phyloP scores from a whole-genome alignment of 2,113 vertebrate genomes.

The Cettia cetti region DNA sequence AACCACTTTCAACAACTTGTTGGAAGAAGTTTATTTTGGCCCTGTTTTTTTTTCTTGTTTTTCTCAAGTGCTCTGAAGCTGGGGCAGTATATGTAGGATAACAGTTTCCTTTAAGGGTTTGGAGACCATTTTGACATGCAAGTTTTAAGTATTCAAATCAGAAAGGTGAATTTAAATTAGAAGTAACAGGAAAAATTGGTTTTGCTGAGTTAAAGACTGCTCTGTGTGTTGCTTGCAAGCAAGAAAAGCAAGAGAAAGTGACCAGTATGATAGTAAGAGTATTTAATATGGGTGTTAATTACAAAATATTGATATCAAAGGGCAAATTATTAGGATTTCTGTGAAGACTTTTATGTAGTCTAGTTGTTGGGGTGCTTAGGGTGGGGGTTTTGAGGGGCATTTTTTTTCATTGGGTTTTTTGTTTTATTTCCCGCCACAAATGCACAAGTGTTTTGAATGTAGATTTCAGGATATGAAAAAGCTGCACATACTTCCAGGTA shows the following conservation, averaged over 20 bases:
- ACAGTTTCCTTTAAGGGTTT: neutral
- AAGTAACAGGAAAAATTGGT: neutral
- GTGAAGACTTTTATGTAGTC: neutral
- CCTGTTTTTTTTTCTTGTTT: neutral
- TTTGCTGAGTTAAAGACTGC: neutral
- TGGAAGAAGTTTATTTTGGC: neutral
- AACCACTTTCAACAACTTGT: slow-evolving; percentile 37
- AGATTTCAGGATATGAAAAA: neutral
- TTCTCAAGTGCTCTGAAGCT: neutral
- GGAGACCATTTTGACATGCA: neutral
- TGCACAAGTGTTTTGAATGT: neutral
- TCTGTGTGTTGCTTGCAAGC: neutral
- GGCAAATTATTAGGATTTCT: neutral
- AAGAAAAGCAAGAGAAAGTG: neutral
- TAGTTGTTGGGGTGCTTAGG: neutral
- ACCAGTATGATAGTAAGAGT: neutral
- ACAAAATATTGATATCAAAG: neutral
- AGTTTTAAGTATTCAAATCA: neutral
- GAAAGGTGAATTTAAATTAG: neutral
- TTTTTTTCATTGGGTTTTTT: neutral
- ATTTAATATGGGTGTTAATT: neutral
- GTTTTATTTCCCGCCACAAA: neutral
- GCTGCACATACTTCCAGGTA: neutral
- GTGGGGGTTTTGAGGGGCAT: neutral
- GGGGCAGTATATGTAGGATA: neutral